These are phyloP conservation scores for Hippocampus comes DNA, from an alignment of 2,113 vertebrate species.

Conservation along the genomic window DNA sequence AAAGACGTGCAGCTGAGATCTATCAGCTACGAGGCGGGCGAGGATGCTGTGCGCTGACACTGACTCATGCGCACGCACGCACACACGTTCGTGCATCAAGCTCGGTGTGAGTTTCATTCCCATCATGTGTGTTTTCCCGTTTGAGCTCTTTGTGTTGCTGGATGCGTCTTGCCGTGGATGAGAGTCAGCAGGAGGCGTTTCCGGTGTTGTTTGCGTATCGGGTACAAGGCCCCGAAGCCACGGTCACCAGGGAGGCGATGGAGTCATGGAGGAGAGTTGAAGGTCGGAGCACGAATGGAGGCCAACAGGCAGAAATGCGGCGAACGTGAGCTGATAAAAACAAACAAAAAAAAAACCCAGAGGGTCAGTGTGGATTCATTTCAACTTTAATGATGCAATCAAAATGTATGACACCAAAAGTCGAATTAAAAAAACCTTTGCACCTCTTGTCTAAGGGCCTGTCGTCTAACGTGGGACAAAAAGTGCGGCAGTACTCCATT, in stretches of 20 bases:
- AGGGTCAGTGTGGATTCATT: background rate
- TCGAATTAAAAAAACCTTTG: no score
- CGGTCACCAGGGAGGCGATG: slow-evolving; percentile 48
- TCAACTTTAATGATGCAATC: background rate
- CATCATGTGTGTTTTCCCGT: slow-evolving; percentile 48
- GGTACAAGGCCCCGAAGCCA: slow-evolving; percentile 36
- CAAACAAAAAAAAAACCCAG: no score
- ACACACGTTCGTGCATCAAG: slow-evolving; percentile 29
- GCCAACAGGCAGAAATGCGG: slow-evolving; percentile 52
- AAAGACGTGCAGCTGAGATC: slow-evolving; percentile 56
- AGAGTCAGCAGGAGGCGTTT: background rate
- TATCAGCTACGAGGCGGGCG: slow-evolving; percentile 46
- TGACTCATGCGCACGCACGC: slow-evolving; percentile 28
- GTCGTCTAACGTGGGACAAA: no score
- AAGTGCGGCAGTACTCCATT: background rate
- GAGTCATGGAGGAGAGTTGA: slow-evolving; percentile 65
- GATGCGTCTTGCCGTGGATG: slow-evolving; percentile 1
- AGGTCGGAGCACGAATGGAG: slow-evolving; percentile 68
- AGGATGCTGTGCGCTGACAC: slow-evolving; percentile 32
- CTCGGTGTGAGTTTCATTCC: slow-evolving; percentile 50
- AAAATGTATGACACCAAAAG: no score
- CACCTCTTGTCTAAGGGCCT: no score
- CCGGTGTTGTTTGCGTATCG: background rate
- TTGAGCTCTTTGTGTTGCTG: slow-evolving; percentile 33
- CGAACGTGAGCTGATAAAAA: no score